Conservation (phyloP, 2,113 vertebrate species). For the Phylloscopus trochilus region DNA sequence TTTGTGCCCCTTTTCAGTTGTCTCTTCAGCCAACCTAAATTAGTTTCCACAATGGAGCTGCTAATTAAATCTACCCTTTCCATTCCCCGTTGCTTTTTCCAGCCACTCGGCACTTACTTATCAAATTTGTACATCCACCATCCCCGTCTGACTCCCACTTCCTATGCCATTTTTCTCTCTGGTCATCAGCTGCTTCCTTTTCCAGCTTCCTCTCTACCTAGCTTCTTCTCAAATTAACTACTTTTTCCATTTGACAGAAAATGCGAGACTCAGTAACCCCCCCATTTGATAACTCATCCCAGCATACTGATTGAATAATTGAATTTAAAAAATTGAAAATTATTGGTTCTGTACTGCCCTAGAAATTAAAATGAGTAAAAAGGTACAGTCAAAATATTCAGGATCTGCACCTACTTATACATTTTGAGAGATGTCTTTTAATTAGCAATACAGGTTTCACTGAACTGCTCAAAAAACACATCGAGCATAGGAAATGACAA, state of each 20-base stretch:
- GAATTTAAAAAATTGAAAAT: neutral
- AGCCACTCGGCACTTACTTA: neutral
- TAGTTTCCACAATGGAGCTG: neutral
- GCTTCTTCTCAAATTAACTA: neutral
- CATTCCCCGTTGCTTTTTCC: neutral
- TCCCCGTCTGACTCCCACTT: neutral
- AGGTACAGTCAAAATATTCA: neutral
- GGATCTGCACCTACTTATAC: neutral
- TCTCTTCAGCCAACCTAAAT: neutral
- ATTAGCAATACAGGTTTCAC: neutral
- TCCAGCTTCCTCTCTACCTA: neutral
- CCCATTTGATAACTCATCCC: neutral
- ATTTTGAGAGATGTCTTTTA: neutral
- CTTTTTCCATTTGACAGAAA: neutral
- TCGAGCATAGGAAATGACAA: neutral
- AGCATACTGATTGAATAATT: neutral
- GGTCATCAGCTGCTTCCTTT: neutral
- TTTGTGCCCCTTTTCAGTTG: neutral
- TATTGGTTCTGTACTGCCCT: neutral
- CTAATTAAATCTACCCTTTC: neutral
- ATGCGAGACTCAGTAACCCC: neutral
- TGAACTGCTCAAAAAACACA: neutral
- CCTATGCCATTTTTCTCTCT: neutral
- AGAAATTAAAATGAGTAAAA: neutral
- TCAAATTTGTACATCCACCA: neutral